phyloP scores from a whole-genome alignment of 2,113 vertebrate species.

The Synodontis membranacea region DNA sequence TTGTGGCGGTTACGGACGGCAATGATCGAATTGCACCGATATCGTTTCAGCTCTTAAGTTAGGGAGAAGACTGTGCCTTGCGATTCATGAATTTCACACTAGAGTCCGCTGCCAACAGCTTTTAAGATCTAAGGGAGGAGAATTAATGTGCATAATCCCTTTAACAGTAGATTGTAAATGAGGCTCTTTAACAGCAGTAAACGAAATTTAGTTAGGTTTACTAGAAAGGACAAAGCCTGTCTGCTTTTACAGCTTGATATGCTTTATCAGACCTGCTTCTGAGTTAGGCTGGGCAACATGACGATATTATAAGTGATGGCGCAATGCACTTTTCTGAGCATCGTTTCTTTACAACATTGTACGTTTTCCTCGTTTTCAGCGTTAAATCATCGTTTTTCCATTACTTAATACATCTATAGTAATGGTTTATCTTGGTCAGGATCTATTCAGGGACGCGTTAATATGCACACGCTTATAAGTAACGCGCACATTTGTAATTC shows the following conservation, averaged over 20 bases:
- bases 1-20: neutral
- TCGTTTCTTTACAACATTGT: neutral
- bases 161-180: slow-evolving; percentile 47
- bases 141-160: slow-evolving; percentile 13
- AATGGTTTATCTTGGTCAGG: neutral
- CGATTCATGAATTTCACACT: slow-evolving; percentile 18
- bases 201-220: slow-evolving; percentile 59
- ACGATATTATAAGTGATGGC: neutral
- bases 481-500: neutral
- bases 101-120: neutral
- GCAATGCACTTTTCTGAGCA: neutral
- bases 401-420: neutral
- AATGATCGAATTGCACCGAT: neutral
- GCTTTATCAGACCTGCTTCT: neutral
- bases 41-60: neutral
- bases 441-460: neutral
- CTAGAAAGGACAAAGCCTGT: slow-evolving; percentile 44
- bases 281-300: neutral
- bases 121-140: neutral
- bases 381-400: neutral
- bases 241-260: slow-evolving; percentile 45
- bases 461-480: neutral
- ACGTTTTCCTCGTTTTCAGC: neutral
- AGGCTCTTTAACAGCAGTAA: slow-evolving; percentile 56
- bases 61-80: neutral